Evolutionary conservation across 2,888 invertebrate species (phyloP).

Genomic region (Hypolimnas misippus): DNA sequence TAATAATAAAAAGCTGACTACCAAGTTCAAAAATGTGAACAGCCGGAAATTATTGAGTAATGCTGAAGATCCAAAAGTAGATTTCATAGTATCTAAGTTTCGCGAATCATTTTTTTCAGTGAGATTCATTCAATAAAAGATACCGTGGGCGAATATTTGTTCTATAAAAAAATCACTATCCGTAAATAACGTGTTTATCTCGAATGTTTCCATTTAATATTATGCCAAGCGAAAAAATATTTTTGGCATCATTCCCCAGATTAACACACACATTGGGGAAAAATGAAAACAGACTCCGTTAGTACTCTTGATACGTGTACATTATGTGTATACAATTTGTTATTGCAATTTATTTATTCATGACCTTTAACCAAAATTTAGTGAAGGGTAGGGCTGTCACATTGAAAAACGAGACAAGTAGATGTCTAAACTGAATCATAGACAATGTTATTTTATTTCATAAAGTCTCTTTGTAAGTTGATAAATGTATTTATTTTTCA

Average conservation of each 20-base stretch:
- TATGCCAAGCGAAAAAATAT: slow-evolving; percentile 45
- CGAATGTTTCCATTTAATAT: slow-evolving; percentile 42
- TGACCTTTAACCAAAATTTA: slow-evolving; percentile 18
- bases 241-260: slow-evolving; percentile 48
- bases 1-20: background rate
- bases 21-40: background rate
- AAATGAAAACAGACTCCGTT: slow-evolving; percentile 45
- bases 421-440: background rate
- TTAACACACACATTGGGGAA: slow-evolving; percentile 46
- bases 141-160: slow-evolving; percentile 19
- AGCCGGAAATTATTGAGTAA: slow-evolving; percentile 2
- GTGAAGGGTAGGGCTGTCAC: slow-evolving; percentile 16
- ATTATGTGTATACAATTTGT: slow-evolving; percentile 22
- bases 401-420: background rate
- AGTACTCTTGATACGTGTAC: slow-evolving; percentile 31
- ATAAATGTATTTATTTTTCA: background rate
- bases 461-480: background rate
- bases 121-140: slow-evolving; percentile 14
- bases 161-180: slow-evolving; percentile 28
- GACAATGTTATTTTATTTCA: background rate
- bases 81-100: background rate
- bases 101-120: slow-evolving; percentile 11
- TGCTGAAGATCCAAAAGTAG: background rate
- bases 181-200: slow-evolving; percentile 43
- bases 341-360: slow-evolving; percentile 30